Evolutionary conservation across 2,113 vertebrate species (phyloP), one percentile per base, ranked within the genome.

Genomic region (Leiothrix lutea): DNA sequence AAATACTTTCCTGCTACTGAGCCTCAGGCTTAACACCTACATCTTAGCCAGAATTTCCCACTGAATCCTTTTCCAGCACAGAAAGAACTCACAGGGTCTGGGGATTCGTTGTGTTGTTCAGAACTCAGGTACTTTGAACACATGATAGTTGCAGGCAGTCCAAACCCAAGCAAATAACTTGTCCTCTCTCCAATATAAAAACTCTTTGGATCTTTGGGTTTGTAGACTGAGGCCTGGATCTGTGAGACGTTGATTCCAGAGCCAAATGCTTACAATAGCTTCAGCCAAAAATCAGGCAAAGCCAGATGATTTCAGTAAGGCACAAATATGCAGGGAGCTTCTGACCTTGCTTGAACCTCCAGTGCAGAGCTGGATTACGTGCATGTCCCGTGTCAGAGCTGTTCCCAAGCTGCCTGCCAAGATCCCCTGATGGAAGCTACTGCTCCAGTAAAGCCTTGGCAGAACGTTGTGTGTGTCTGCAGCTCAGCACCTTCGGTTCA

Each of bases 1-100:
- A 90, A 93, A 94, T 92, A 93, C 75, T 96, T 97, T 97, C 94
- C 94, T 96, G 87, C 91, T 89, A 28, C 86, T 70, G 65, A 92
- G 48, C 16, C 60, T 65, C 28, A 38, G 50, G 60, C 33, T 92
- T 92, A 92, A 56, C 69, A 94, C 72, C 80, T 92, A 56, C 56
- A 38, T 88, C 38, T 57, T 21, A 48, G 73, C 74, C 83, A 93
- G 48, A 91, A 56, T 58, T 93, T 94, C 86, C 86, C 82, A 65
- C 36, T 61, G 62, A 78, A 57, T 14, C 74, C 26, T 74, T 65
- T 88, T 92, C 57, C 58, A 95, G 56, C 29, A 26, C 0, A 51
- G 31, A 79, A 54, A 65, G 87, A 86, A 20, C 14, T 82, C 42
- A 10, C 31, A n/a, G 33, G 24, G 25, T 48, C 84, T 88, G 53